A percentile compares a stretch with the other conserved stretches of the same genome.
These are phyloP conservation scores for Picathartes gymnocephalus DNA, from an alignment of 2,113 vertebrate species.

Conservation along the genomic window DNA sequence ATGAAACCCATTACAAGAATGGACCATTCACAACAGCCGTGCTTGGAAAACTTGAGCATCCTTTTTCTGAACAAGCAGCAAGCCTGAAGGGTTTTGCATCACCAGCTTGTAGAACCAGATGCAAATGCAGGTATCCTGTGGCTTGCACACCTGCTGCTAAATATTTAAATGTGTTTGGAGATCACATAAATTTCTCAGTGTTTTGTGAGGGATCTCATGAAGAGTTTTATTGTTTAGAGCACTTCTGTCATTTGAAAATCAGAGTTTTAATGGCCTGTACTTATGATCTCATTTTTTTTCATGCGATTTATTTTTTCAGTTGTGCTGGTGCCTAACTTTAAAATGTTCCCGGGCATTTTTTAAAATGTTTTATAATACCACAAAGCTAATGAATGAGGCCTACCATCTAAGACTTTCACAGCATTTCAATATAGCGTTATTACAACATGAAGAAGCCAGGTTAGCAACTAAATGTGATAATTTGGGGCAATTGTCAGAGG, in stretches of 20 bases:
- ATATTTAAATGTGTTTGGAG: conserved; percentile 50
- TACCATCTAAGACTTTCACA: not conserved
- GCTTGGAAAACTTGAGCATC: not conserved
- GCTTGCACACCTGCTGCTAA: conserved; percentile 62
- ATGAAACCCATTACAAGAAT: not conserved
- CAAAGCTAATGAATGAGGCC: not conserved
- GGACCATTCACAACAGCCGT: not conserved
- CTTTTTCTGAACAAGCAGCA: conserved; percentile 1
- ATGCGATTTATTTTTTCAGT: not conserved
- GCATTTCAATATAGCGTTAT: not conserved
- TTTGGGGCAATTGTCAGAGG: not conserved
- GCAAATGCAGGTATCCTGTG: conserved; percentile 54
- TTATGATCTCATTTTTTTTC: not conserved
- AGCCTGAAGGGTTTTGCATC: conserved; percentile 44
- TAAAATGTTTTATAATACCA: not conserved
- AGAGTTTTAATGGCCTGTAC: not conserved
- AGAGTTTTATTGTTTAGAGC: conserved; percentile 3
- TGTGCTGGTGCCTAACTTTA: not conserved
- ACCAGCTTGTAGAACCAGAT: conserved; percentile 58
- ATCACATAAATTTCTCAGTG: conserved; percentile 41
- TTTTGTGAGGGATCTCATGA: conserved; percentile 10
- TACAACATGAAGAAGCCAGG: not conserved
- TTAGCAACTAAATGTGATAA: not conserved
- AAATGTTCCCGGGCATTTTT: not conserved
- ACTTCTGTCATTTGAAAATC: conserved; percentile 21